Evolutionary conservation across 2,797 vertebrate species (phyloP).

Genomic region (Protonibea diacanthus): DNA sequence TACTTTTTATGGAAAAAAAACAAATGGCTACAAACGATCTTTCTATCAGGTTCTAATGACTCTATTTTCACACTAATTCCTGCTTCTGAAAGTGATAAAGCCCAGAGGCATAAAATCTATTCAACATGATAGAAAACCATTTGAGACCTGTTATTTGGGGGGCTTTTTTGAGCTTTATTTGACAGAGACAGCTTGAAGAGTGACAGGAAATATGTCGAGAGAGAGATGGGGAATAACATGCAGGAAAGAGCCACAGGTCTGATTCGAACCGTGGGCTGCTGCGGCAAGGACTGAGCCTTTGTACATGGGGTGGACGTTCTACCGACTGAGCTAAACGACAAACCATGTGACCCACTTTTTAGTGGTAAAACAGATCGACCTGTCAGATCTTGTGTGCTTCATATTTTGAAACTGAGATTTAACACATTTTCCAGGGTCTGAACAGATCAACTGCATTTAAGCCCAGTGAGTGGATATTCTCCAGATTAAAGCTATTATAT

Average conservation of each 20-base stretch:
- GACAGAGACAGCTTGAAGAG: no score
- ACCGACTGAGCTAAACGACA: no score
- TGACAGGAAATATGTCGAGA: no score
- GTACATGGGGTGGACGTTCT: no score
- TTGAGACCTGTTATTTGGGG: background rate
- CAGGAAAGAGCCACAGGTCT: no score
- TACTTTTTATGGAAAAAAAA: no score
- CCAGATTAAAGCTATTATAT: background rate
- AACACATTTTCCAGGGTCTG: background rate
- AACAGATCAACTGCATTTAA: slow-evolving; percentile 1
- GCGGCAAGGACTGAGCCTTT: no score
- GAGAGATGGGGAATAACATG: no score
- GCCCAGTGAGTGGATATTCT: slow-evolving; percentile 8
- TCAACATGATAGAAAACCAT: slow-evolving; percentile 4
- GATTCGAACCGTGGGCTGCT: no score
- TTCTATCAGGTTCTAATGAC: slow-evolving; percentile 22
- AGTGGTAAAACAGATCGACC: slow-evolving; percentile 29
- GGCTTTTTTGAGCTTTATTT: no score
- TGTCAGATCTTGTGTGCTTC: slow-evolving; percentile 6
- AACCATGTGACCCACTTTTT: background rate
- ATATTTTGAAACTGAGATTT: background rate
- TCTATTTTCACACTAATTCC: slow-evolving; percentile 12
- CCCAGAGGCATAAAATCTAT: slow-evolving; percentile 20
- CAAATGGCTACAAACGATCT: background rate
- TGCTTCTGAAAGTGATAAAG: slow-evolving; percentile 9